A percentile compares a stretch with the other conserved stretches of the same genome.
Conservation (phyloP, 1,140 invertebrate genomes). For the Mamestra configurata region DNA sequence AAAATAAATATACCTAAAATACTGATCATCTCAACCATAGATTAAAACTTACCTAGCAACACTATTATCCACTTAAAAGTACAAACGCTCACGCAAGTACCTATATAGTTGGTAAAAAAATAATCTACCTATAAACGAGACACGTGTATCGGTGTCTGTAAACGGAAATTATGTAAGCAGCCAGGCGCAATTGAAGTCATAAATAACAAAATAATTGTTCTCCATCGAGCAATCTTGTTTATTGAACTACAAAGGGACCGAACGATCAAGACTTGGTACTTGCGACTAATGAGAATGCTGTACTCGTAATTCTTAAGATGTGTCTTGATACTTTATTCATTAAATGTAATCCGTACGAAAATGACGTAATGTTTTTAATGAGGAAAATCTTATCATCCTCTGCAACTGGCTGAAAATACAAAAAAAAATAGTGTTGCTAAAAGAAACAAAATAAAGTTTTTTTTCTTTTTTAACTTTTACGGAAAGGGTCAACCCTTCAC, state of each 20-base stretch:
- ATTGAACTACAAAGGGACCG: slow-evolving; percentile 38
- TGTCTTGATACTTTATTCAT: slow-evolving; percentile 24
- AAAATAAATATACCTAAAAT: background rate
- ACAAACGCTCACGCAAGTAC: slow-evolving; percentile 17
- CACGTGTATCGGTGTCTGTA: slow-evolving; percentile 29
- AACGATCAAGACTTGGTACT: slow-evolving; percentile 19
- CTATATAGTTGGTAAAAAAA: background rate
- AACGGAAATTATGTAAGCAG: slow-evolving; percentile 35
- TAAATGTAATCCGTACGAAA: background rate
- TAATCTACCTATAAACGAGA: slow-evolving; percentile 18
- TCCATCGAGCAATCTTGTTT: slow-evolving; percentile 33
- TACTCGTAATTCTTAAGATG: slow-evolving; percentile 24
- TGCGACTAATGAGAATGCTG: slow-evolving; percentile 37
- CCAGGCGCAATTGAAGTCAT: slow-evolving; percentile 30
- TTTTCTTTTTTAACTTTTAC: background rate
- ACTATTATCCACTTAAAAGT: background rate
- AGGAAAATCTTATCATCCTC: background rate
- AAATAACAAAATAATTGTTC: slow-evolving; percentile 47
- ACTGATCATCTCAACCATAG: slow-evolving; percentile 1
- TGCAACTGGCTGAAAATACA: background rate
- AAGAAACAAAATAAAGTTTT: background rate
- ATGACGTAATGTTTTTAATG: background rate
- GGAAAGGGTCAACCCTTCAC: slow-evolving; percentile 8
- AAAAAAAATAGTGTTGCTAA: background rate
- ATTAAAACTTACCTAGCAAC: background rate